Percentiles rank a stretch among this genome's conserved stretches.
phyloP scores from a whole-genome alignment of 1,140 invertebrate genomes.

The Theocolax elegans region DNA sequence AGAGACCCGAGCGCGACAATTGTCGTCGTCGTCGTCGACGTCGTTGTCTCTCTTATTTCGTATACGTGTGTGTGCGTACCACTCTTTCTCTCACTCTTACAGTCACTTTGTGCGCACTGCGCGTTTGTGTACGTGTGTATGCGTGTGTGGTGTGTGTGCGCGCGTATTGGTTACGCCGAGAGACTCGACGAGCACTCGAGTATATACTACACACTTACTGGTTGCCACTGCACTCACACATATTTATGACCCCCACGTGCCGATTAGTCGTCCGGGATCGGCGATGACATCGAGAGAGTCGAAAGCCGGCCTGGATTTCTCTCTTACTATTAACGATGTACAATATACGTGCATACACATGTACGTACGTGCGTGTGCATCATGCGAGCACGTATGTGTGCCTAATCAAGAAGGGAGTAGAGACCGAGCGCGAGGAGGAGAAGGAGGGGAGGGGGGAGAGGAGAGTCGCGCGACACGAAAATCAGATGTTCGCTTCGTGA shows the following conservation, averaged over 20 bases:
- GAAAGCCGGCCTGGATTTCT: not conserved
- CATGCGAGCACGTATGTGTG: no score
- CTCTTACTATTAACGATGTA: no score
- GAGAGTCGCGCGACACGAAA: not conserved
- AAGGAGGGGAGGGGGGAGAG: no score
- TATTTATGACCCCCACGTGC: constrained; percentile 8
- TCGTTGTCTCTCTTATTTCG: no score
- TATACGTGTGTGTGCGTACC: not conserved
- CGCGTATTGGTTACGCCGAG: not conserved
- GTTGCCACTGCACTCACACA: constrained; percentile 18
- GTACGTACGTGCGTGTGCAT: no score
- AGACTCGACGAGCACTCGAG: not conserved
- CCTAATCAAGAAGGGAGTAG: no score
- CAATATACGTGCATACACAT: no score
- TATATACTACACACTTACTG: not conserved
- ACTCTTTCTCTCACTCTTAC: no score
- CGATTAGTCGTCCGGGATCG: constrained; percentile 1
- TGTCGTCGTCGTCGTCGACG: no score
- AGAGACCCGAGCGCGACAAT: no score
- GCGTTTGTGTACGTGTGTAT: not conserved
- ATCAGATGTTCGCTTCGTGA: constrained; percentile 1
- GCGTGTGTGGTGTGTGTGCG: not conserved
- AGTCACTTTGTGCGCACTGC: not conserved
- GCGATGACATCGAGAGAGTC: no score
- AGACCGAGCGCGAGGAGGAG: not conserved